Evolutionary conservation across 2,888 invertebrate species (phyloP), one percentile per base, ranked within the genome.

Genomic region (Eugnorisma glareosa): DNA sequence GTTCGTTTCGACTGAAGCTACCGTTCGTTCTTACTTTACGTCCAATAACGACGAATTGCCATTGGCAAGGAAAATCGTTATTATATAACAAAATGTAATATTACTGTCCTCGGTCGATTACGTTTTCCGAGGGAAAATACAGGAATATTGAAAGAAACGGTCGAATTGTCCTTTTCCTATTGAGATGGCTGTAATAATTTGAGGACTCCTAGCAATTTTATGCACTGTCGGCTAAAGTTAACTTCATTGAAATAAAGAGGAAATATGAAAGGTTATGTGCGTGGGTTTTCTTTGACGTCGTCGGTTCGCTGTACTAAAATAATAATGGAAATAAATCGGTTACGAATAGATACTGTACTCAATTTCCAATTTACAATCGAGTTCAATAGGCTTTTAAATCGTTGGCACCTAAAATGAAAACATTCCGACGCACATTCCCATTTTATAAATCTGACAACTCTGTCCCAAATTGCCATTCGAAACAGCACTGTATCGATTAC

Each of bases 11-110:
- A 93, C 90, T 93, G 93, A 92, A 93, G 92, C 93, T 89, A 91
- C 91, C 90, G 92, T 93, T 93, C 90, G 87, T 93, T 90, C 90
- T 91, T 91, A 92, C 93, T 95, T 95, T 94, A 94, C 93, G 94
- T 94, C 92, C 93, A 93, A 94, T 93, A 93, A 93, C 93, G 93
- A 94, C 92, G 94, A 94, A 95, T 94, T 93, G 93, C 92, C 90
- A 93, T 93, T 92, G 92, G 92, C 89, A 93, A 93, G 93, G 94
- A 93, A 93, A 94, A 94, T 93, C 92, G 93, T 94, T 93, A 93
- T 94, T 93, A 92, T 93, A 93, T 92, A 92, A 92, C 91, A 92
- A 92, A 93, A 93, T 92, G 92, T 91, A 92, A 93, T 93, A 93
- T 93, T 91, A 93, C 93, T 91, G 92, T 89, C 91, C 89, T 90